Percentiles rank a stretch among this genome's conserved stretches.
Evolutionary conservation across 2,797 vertebrate species (phyloP).

Genomic region (Chloroceryle amazona): DNA sequence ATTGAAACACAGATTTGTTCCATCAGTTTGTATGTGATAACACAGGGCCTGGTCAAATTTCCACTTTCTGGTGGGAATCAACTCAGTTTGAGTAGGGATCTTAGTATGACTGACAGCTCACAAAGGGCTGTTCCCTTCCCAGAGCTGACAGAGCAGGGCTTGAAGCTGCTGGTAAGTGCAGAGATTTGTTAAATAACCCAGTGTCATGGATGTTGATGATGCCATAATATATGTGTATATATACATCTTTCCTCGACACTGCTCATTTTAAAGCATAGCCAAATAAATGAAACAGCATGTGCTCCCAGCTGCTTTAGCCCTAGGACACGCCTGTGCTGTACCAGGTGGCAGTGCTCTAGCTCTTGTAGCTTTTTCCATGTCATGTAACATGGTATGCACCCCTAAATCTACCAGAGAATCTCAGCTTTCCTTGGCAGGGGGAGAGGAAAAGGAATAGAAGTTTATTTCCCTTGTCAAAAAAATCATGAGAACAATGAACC

Average conservation of each 20-base stretch:
- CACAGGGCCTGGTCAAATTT: constrained; percentile 29
- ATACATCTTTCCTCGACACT: neutral
- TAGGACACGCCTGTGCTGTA: neutral
- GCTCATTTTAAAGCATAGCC: neutral
- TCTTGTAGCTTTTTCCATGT: neutral
- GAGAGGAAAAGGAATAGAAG: neutral
- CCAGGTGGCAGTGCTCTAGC: constrained; percentile 41
- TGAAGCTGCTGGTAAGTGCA: neutral
- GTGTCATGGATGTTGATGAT: neutral
- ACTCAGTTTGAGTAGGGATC: neutral
- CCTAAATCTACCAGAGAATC: constrained; percentile 15
- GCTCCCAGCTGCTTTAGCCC: constrained; percentile 43
- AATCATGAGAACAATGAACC: constrained; percentile 14
- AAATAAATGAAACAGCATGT: constrained; percentile 4
- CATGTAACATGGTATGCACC: neutral
- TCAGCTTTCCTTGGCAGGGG: constrained; percentile 13
- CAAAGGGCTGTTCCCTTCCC: neutral
- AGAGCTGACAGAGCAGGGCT: neutral
- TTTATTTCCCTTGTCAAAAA: constrained; percentile 40
- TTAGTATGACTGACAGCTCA: neutral
- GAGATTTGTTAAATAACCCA: neutral
- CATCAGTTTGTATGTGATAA: constrained; percentile 17
- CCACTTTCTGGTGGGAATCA: constrained; percentile 55
- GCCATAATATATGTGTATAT: neutral
- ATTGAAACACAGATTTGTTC: constrained; percentile 8